Base-by-base conservation (phyloP, 2,113 vertebrate genomes). In the Noctilio leporinus region DNA sequence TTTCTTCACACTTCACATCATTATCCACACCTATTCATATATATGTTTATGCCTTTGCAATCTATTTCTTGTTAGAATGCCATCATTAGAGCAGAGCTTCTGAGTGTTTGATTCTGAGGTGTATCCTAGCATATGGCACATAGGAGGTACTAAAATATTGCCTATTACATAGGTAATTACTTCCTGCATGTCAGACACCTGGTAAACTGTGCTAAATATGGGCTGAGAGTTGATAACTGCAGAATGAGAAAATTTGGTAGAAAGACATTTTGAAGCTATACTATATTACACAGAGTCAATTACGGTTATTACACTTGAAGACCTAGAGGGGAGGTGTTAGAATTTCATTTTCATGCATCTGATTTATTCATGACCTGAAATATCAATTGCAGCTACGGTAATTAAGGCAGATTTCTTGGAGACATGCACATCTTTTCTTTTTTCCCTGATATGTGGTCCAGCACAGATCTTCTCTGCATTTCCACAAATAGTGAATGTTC, bases 401-500 rank as follows among this genome's bases (percentile, higher is more conserved):
- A 59, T 85, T 86, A 64, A 93, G 47, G 35, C 30, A 70, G 33
- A 4, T 57, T 57, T 80, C 24, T 47, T 87, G 51, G 65, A 77
- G 12, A 28, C 67, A 77, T 35, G 26, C 67, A 77, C 43, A 86
- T 20, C 24, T 12, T 35, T 30, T 3, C 28, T 62, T 24, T 40
- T 78, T 84, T 57, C 45, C 43, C 19, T 14, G 4, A 43, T 22
- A 17, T 65, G 14, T 65, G 9, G 84, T 73, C 28, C 0, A 89
- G n/a, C 47, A 84, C 5, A 70, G 2, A 93, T 15, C 16, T 77
- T 14, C 6, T 72, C n/a, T 64, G 11, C 20, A 75, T 59, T 90
- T 53, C 24, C 15, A 91, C 17, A 73, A 67, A 95, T 88, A 90
- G 84, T 85, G 12, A 59, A 47, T 85, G 94, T 92, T 89, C 33